phyloP scores from a whole-genome alignment of 1,140 invertebrate species.

The Holotrichia oblita region DNA sequence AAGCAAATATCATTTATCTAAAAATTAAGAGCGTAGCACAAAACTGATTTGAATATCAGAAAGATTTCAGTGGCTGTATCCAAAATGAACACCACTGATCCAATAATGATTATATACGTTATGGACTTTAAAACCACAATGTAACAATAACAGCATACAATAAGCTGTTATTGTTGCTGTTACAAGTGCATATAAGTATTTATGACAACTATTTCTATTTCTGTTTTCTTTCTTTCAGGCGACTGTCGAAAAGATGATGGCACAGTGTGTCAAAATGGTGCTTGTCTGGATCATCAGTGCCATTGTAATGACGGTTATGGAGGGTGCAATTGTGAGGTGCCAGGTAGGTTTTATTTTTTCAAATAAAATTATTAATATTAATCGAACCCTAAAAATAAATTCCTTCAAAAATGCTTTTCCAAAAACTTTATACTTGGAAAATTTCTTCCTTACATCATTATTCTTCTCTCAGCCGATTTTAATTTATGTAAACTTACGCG shows the following conservation, averaged over 20 bases:
- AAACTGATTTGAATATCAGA: too few species aligned
- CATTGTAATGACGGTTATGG: slow-evolving; percentile 96
- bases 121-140: too few species aligned
- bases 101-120: too few species aligned
- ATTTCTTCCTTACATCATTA: background rate
- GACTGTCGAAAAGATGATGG: slow-evolving; percentile 90
- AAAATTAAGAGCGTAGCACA: too few species aligned
- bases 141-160: too few species aligned
- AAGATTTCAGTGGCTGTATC: too few species aligned
- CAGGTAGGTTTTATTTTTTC: slow-evolving; percentile 69
- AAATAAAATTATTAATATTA: background rate
- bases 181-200: too few species aligned
- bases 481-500: slow-evolving; percentile 16
- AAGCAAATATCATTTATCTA: too few species aligned
- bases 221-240: slow-evolving; percentile 68
- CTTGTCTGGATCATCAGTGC: slow-evolving; percentile 91
- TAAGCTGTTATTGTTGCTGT: too few species aligned
- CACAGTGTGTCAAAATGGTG: slow-evolving; percentile 88
- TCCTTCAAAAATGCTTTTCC: background rate
- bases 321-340: slow-evolving; percentile 92
- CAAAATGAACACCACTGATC: too few species aligned
- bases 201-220: too few species aligned
- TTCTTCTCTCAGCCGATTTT: background rate
- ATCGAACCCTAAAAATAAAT: too few species aligned
- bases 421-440: background rate